Evolutionary conservation across 2,113 vertebrate species (phyloP).

Genomic region (Columbina picui): DNA sequence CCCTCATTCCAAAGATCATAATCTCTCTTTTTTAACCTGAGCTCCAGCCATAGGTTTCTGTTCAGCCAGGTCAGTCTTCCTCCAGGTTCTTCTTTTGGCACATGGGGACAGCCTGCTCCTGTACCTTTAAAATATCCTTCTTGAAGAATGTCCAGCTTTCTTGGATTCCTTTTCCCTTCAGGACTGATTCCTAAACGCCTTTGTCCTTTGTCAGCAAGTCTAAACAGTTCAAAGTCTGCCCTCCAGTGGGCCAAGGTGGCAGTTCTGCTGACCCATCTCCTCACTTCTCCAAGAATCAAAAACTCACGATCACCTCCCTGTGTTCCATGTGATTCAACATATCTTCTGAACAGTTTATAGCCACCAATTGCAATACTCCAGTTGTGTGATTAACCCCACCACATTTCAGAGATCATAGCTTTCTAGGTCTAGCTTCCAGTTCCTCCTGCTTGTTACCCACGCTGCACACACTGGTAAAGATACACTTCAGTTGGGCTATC

Average conservation of each 20-base stretch:
- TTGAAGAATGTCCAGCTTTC: neutral
- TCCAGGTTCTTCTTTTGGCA: rapidly evolving
- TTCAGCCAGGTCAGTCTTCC: neutral
- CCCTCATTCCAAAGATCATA: neutral
- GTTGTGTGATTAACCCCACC: neutral
- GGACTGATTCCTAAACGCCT: neutral
- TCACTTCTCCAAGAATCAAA: neutral
- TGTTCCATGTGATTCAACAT: neutral
- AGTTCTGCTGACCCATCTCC: neutral
- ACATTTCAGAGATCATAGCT: neutral
- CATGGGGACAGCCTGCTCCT: neutral
- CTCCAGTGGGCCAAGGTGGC: neutral
- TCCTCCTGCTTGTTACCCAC: neutral
- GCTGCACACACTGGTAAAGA: neutral
- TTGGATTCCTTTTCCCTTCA: neutral
- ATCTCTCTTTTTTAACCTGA: too few relatives aligned
- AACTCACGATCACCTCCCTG: neutral
- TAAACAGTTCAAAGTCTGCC: neutral
- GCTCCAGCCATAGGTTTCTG: too few relatives aligned
- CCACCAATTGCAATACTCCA: neutral
- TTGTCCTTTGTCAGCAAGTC: neutral
- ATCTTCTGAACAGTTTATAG: neutral
- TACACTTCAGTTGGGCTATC: neutral
- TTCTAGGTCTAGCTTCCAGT: neutral
- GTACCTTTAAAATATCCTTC: too few relatives aligned